Base-by-base conservation (phyloP, 2,888 invertebrate species). In the Cheilosia vernalis region DNA sequence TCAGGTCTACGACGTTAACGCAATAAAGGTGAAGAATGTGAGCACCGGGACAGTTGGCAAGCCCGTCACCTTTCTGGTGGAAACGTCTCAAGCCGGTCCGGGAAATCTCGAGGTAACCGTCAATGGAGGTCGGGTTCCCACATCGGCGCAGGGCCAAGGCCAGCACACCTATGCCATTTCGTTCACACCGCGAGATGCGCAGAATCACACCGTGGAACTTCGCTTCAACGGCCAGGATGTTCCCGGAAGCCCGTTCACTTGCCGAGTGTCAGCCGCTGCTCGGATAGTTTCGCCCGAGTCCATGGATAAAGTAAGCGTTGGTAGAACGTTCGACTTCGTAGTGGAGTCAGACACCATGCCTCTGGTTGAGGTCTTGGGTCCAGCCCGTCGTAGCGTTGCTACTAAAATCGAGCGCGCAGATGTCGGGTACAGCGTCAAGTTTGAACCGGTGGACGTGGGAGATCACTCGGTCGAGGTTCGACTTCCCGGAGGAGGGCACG, bases 21-120 rank as follows among this genome's bases (percentile, higher is more conserved):
- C 98, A 63, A 98, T 98, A 88, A 96, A 97, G 93, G 98, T 98
- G 33, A 98, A 97, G 91, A 97, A 98, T 90, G 96, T 98, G 10
- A 95, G 96, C 60, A 95, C 95, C 88, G 97, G 98, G 84, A 96
- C 97, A 51, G 96, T 98, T 60, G 97, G 97, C 69, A 96, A 98
- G 91, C 95, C 98, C 1, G 97, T 98, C 42, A 98, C 98, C 55
- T 98, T 98, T 92, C 93, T 98, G 89, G 98, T 99, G 91, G 99
- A 99, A 92, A 99, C 99, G 15, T 97, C 98, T 90, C 97, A 98
- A 92, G 99, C 99, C 4, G 99, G 99, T 19, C 98, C 99, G 0
- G 99, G 99, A 24, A 99, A 99, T 92, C 93, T 99, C 53, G 99
- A 99, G 92, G 99, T 99, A 79, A 98, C 98, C 0, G 99, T 99